Base-by-base conservation (phyloP, 1,140 invertebrate genomes). In the Antheraea pernyi region DNA sequence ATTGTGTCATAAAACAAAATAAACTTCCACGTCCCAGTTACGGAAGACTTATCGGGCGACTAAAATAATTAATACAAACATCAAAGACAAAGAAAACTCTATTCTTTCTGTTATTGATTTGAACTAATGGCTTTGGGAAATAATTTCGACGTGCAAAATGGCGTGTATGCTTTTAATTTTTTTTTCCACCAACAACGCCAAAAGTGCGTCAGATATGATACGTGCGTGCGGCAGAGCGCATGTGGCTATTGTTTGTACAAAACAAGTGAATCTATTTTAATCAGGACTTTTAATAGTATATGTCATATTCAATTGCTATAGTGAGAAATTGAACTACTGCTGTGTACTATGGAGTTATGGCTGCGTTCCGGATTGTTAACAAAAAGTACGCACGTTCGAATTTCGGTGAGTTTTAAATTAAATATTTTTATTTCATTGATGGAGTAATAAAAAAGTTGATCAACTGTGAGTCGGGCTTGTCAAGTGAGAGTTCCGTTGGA, bases 1-100 rank as follows among this genome's bases (percentile, higher is more conserved):
- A 79, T 80, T 74, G 78, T 84, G 82, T 84, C 83, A 78, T 79
- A 80, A 75, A 46, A 77, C 65, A 69, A 80, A 82, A 84, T 79
- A 81, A 81, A 83, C 78, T 77, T 70, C 74, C 73, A 70, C 75
- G 82, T 74, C 80, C 83, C 71, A 82, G 71, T 80, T 86, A 13
- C 46, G 46, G 75, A 79, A 79, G 78, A 80, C 73, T 80, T 82
- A 79, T 75, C 69, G 39, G 77, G 75, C 76, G 69, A 75, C 71
- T 77, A 77, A 77, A 75, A 62, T 63, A 67, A 65, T 73, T 13
- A 53, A 58, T 69, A 63, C 63, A 76, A 73, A 85, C 76, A 80
- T 81, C 79, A 85, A 81, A 83, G 81, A 53, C 46, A 53, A 53
- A 53, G 16, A 13, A 69, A 66, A 68, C n/a, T 63, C 13, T 37